Percentiles rank a stretch among this genome's conserved stretches.
Conservation (phyloP, 1,140 invertebrate genomes). For the Saccostrea glomerata region DNA sequence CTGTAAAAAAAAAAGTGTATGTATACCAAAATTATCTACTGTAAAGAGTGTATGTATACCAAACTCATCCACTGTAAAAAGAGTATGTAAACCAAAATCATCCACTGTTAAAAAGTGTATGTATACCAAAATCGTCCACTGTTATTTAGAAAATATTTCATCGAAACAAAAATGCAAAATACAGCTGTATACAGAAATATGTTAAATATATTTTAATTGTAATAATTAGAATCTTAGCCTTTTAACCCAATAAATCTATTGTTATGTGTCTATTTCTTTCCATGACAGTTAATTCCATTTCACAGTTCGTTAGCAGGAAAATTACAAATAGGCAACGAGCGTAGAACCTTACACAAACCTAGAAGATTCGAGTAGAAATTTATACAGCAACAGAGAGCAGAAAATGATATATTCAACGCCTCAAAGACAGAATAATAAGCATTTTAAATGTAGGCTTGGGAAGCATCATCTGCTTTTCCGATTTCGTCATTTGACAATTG, state of each 20-base stretch:
- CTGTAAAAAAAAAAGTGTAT: too few relatives aligned
- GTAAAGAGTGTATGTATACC: too few relatives aligned
- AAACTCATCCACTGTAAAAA: too few relatives aligned
- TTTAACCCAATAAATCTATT: not conserved
- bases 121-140: too few relatives aligned
- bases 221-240: not conserved
- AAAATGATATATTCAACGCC: conserved; percentile 20
- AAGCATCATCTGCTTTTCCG: conserved; percentile 1
- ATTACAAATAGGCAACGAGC: conserved; percentile 13
- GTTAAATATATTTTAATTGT: not conserved
- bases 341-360: conserved; percentile 32
- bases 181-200: not conserved
- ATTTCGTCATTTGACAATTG: conserved; percentile 20
- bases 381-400: not conserved
- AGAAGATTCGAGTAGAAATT: not conserved
- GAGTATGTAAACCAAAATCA: too few relatives aligned
- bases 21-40: too few relatives aligned
- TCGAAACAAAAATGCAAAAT: not conserved
- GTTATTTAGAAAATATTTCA: not conserved
- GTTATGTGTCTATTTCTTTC: not conserved
- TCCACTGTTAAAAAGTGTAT: too few relatives aligned
- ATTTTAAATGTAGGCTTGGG: conserved; percentile 1
- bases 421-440: conserved; percentile 13
- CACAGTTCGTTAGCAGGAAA: conserved; percentile 11
- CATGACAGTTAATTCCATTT: conserved; percentile 22